Evolutionary conservation across 2,113 vertebrate species (phyloP), one percentile per base, ranked within the genome.

Genomic region (Takifugu flavidus): DNA sequence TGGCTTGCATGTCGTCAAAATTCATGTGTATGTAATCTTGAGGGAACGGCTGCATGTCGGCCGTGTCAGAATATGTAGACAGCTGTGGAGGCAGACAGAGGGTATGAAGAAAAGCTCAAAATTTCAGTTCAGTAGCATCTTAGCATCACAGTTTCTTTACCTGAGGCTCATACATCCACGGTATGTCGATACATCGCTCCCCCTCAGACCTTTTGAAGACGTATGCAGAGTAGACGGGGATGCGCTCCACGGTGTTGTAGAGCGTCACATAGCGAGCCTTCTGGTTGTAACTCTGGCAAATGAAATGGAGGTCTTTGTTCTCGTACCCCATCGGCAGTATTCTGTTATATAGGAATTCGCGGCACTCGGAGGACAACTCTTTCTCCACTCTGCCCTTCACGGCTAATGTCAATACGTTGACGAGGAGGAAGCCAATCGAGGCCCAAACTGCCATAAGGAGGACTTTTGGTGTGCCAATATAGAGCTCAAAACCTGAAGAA

Each of bases 81-180:
- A 90, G 72, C 88, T 90, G 72, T 43, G 63, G n/a, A 39, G 64
- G 29, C 28, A 71, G n/a, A 67, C 28, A 65, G 27, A 58, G 25
- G 25, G 3, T 2, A 15, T 29, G 34, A 47, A 42, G 13, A 14
- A 39, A 39, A 11, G 34, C 3, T 14, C 13, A 45, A 3, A 6
- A 31, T 31, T 31, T 31, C 29, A 31, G 29, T 31, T 31, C 7
- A 39, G 11, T 8, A 11, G 7, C 11, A 10, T 11, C 34, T 11
- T 6, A 11, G 34, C 34, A 3, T 39, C 34, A 39, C 34, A 45
- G 51, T 52, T 25, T 20, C 50, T 52, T 72, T 86, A 89, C 88
- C 87, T 91, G 89, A 27, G 89, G 89, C 29, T 91, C 88, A 53
- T 85, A 90, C 89, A 89, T 90, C 89, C 89, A 89, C 3, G 88